Conservation (phyloP, 2,888 invertebrate genomes). For the Perithous albicinctus region DNA sequence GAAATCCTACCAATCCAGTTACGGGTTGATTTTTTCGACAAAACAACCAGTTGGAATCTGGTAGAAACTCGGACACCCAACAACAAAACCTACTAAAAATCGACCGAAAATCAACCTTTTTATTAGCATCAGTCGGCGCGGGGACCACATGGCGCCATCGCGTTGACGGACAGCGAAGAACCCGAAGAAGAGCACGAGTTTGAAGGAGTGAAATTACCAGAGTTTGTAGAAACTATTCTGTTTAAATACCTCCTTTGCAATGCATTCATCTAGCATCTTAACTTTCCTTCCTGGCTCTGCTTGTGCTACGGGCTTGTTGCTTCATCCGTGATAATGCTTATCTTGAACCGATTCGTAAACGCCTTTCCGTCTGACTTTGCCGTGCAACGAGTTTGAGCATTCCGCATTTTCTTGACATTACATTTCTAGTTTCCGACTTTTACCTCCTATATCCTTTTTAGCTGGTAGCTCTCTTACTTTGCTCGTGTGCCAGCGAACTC, state of each 20-base stretch:
- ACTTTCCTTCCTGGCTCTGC: not conserved
- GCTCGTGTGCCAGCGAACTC: not conserved
- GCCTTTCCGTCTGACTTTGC: not conserved
- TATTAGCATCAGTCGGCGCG: no score
- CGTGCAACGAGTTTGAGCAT: not conserved
- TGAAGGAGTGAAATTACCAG: not conserved
- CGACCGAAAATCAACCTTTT: no score
- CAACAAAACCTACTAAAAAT: no score
- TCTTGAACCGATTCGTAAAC: not conserved
- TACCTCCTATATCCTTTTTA: not conserved
- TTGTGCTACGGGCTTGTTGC: not conserved
- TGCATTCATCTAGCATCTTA: slow-evolving; percentile 8
- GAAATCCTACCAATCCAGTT: no score
- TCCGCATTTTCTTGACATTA: not conserved
- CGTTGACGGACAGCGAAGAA: no score
- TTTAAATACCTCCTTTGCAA: slow-evolving; percentile 15
- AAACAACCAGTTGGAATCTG: no score
- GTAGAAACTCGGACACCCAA: no score
- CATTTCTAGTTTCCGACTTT: not conserved
- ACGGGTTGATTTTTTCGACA: no score
- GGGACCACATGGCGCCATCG: no score
- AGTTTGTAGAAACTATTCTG: not conserved
- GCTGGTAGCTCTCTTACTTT: not conserved
- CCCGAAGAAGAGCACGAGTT: no score
- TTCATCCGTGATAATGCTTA: not conserved